Conservation (phyloP, 2,113 vertebrate species). For the Pelusios castaneus region DNA sequence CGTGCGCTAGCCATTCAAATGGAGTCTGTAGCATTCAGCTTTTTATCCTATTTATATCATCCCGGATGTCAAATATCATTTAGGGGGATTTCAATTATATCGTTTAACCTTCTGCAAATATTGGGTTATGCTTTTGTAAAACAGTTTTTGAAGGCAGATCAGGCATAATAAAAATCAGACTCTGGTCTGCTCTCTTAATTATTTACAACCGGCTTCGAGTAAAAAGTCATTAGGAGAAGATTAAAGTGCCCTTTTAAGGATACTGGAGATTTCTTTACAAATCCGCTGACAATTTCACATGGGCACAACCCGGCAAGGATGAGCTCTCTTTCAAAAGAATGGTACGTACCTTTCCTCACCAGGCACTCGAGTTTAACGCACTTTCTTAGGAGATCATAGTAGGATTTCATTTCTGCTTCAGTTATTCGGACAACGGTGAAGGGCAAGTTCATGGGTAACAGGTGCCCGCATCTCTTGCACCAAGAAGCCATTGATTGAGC, state of each 20-base stretch:
- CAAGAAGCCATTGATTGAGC: conserved; percentile 59
- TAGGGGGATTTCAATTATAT: not conserved
- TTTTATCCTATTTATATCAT: not conserved
- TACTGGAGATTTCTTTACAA: not conserved
- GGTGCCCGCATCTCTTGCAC: conserved; percentile 76
- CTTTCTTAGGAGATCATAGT: conserved; percentile 82
- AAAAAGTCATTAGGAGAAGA: conserved; percentile 21
- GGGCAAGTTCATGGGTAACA: conserved; percentile 65
- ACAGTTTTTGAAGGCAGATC: not conserved
- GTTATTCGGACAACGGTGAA: conserved; percentile 85
- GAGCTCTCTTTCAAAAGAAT: conserved; percentile 30
- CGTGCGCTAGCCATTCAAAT: not conserved
- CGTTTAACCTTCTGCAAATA: not conserved
- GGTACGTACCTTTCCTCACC: conserved; percentile 81
- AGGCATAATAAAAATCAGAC: not conserved
- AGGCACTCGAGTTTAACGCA: conserved; percentile 78
- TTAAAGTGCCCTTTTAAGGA: not conserved
- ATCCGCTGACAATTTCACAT: not conserved
- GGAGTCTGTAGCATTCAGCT: not conserved
- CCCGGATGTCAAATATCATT: not conserved
- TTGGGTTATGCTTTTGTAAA: not conserved
- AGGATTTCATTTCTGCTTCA: conserved; percentile 89
- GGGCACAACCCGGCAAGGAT: not conserved
- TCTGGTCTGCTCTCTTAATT: not conserved
- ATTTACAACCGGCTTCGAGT: not conserved